These are phyloP conservation scores for Eristalinus sepulchralis DNA, from an alignment of 2,888 invertebrate genomes.

Conservation along the genomic window DNA sequence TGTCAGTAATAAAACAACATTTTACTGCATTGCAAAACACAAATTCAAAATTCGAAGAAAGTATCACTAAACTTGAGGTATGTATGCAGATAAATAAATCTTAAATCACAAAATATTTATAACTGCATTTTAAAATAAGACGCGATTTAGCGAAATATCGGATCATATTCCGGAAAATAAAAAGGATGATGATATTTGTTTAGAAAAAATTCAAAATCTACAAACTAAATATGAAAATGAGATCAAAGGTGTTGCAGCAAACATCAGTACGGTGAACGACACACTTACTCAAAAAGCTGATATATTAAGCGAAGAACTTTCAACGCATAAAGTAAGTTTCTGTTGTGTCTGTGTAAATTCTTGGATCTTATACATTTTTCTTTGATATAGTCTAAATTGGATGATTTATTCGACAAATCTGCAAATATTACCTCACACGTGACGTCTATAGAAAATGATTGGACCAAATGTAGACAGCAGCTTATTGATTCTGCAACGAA, in stretches of 20 bases:
- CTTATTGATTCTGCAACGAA: conserved; percentile 74
- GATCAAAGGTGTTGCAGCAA: conserved; percentile 74
- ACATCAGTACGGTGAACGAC: conserved; percentile 76
- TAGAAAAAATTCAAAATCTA: conserved; percentile 42
- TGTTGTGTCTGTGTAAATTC: background rate
- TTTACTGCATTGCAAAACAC: conserved; percentile 76
- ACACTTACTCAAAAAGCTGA: conserved; percentile 77
- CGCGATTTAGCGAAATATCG: conserved; percentile 44
- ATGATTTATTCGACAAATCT: conserved; percentile 77
- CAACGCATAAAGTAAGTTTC: conserved; percentile 75
- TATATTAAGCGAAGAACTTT: conserved; percentile 76
- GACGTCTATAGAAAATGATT: conserved; percentile 78
- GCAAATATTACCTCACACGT: conserved; percentile 79
- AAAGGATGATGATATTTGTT: conserved; percentile 35
- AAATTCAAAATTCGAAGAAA: conserved; percentile 75
- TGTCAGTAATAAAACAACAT: conserved; percentile 78
- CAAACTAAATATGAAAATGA: conserved; percentile 56
- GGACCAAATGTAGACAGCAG: conserved; percentile 77
- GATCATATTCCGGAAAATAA: conserved; percentile 53
- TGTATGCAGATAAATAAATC: background rate
- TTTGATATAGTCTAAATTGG: conserved; percentile 75
- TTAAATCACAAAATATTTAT: background rate
- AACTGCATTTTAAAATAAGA: conserved; percentile 13
- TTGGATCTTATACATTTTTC: conserved; percentile 8
- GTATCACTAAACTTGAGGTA: conserved; percentile 74